Evolutionary conservation across 2,888 invertebrate genomes (phyloP).

Genomic region (Cremastinae sp.): DNA sequence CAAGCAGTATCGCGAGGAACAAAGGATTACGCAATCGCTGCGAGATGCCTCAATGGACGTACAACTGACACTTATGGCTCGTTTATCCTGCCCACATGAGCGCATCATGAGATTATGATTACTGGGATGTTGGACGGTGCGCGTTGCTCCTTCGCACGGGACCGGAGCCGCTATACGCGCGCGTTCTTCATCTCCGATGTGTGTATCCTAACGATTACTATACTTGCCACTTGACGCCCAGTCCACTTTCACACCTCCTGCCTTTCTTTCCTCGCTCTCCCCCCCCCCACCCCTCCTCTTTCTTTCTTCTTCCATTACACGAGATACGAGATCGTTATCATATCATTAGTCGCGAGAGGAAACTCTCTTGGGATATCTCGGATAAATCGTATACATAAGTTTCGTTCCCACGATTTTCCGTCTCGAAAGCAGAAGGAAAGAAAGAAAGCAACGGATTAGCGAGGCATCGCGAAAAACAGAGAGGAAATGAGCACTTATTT

Average conservation of each 20-base stretch:
- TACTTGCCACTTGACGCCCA: conserved; percentile 25
- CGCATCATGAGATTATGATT: conserved; percentile 51
- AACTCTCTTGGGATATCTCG: too few species aligned
- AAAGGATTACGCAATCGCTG: conserved; percentile 33
- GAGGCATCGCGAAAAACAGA: too few species aligned
- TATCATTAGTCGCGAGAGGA: too few species aligned
- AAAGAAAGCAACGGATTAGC: too few species aligned
- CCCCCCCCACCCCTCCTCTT: too few species aligned
- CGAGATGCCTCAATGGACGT: conserved; percentile 30
- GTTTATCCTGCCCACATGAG: conserved; percentile 46
- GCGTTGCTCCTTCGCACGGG: conserved; percentile 15
- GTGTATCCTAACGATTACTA: conserved; percentile 20
- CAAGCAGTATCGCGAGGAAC: too few species aligned
- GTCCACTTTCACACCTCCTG: conserved; percentile 54
- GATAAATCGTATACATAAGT: too few species aligned
- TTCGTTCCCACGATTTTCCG: background rate
- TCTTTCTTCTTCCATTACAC: too few species aligned
- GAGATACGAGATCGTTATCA: conserved; percentile 48
- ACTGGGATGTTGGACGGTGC: conserved; percentile 25
- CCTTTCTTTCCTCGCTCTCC: too few species aligned
- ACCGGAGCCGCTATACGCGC: too few species aligned
- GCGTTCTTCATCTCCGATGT: conserved; percentile 33
- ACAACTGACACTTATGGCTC: conserved; percentile 48
- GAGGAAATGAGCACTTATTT: too few species aligned
- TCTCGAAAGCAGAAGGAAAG: conserved; percentile 9